Evolutionary conservation across 2,888 invertebrate genomes (phyloP).

Genomic region (Rotaria magnacalcarata): DNA sequence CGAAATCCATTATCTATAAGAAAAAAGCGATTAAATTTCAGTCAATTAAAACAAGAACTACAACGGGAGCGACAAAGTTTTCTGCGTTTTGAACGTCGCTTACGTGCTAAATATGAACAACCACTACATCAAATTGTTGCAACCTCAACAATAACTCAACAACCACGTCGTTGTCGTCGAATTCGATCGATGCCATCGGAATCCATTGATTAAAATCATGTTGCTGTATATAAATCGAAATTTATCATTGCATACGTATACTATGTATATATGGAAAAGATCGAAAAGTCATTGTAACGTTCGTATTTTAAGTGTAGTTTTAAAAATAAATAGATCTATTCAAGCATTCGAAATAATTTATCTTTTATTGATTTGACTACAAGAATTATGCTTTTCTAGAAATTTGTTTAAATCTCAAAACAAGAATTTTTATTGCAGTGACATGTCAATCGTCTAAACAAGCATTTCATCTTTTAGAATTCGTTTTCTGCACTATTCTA

Average conservation of each 20-base stretch:
- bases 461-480: no score
- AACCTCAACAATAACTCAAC: neutral
- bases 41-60: neutral
- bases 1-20: neutral
- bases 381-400: no score
- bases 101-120: slow-evolving; percentile 5
- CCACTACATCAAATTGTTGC: neutral
- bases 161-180: neutral
- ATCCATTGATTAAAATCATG: slow-evolving; percentile 18
- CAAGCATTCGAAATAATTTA: neutral
- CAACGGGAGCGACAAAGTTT: neutral
- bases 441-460: no score
- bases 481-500: no score
- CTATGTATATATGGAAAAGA: neutral
- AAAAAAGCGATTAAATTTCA: neutral
- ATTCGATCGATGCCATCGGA: slow-evolving; percentile 13
- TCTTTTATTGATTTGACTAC: no score
- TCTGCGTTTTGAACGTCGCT: neutral
- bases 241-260: neutral
- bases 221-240: neutral
- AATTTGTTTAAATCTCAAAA: no score
- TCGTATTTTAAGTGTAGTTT: slow-evolving; percentile 28
- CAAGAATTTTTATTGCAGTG: no score
- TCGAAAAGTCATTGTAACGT: neutral
- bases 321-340: slow-evolving; percentile 7